Evolutionary conservation across 2,888 invertebrate genomes (phyloP), one percentile per base, ranked within the genome.

Genomic region (Drosophila neotestacea): DNA sequence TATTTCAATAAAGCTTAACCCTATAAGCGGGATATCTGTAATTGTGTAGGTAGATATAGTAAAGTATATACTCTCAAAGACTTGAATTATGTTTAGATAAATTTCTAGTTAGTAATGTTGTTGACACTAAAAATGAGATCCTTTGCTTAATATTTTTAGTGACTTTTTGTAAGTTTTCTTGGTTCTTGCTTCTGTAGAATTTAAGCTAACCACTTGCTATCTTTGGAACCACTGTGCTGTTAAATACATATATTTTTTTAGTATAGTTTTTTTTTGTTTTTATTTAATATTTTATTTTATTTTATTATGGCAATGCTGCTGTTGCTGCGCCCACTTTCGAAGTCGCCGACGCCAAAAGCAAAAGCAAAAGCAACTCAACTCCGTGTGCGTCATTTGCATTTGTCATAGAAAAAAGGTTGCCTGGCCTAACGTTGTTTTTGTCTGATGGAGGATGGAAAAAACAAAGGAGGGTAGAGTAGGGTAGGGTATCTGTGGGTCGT

Each of bases 351-450:
- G 62, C 61, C 22, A 22, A 22, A 22, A 22, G 22, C 22, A 16
- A 16, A 16, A 16, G 16, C 60, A 64, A 77, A 67, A 66, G 58
- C 68, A 65, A 48, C 58, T 61, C 27, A 7, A 32, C 22, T 22
- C 22, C 39, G 73, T 67, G 70, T 79, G 74, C 77, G 83, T 75
- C 85, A 87, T 88, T 88, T 84, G 85, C 88, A 87, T 87, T 84
- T 85, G 85, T 79, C 87, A 73, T 71, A 65, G 50, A 71, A 67
- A 76, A 73, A 71, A 61, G 81, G 77, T 79, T 44, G 80, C 10
- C 38, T 36, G 36, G 28, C 30, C 28, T n/a, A 28, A 30, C 47
- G 9, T 50, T 36, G 32, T 34, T 16, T 13, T 32, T n/a, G 30
- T n/a, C 36, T 22, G 30, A 6, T n/a, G 4, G n/a, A n/a, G 41